Percentiles rank a stretch among this genome's conserved stretches.
Evolutionary conservation across 2,797 vertebrate genomes (phyloP).

Genomic region (Aldrovandia affinis): DNA sequence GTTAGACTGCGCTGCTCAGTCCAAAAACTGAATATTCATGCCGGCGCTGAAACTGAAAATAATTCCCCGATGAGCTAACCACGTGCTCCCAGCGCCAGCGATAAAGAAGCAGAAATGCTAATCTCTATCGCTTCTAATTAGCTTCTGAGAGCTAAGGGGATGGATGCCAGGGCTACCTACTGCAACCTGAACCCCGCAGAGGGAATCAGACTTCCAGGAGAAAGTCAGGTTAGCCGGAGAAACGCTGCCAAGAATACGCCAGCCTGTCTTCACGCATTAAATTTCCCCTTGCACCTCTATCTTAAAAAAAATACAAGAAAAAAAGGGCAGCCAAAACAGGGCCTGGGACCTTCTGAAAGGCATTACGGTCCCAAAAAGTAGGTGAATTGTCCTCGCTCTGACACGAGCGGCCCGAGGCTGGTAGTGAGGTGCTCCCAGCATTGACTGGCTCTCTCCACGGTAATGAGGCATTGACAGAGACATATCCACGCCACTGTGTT

Average conservation of each 20-base stretch:
- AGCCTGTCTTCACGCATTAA: constrained; percentile 32
- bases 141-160: constrained; percentile 15
- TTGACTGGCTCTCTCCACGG: neutral
- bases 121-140: constrained; percentile 24
- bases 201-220: constrained; percentile 19
- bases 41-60: neutral
- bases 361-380: constrained; percentile 11
- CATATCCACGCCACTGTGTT: neutral
- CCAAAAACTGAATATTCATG: neutral
- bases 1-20: neutral
- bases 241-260: constrained; percentile 32
- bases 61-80: neutral
- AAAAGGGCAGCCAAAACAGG: constrained; percentile 5
- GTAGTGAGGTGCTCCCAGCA: neutral
- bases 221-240: constrained; percentile 7
- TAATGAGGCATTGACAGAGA: constrained; percentile 12
- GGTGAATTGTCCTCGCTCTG: neutral
- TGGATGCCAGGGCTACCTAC: constrained; percentile 29
- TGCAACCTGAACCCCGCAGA: constrained; percentile 1
- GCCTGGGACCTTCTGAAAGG: neutral
- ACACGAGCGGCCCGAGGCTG: neutral
- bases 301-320: neutral
- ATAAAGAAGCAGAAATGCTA: constrained; percentile 3
- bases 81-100: neutral
- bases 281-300: neutral